phyloP scores from a whole-genome alignment of 2,113 vertebrate species.

The Varanus komodoensis region DNA sequence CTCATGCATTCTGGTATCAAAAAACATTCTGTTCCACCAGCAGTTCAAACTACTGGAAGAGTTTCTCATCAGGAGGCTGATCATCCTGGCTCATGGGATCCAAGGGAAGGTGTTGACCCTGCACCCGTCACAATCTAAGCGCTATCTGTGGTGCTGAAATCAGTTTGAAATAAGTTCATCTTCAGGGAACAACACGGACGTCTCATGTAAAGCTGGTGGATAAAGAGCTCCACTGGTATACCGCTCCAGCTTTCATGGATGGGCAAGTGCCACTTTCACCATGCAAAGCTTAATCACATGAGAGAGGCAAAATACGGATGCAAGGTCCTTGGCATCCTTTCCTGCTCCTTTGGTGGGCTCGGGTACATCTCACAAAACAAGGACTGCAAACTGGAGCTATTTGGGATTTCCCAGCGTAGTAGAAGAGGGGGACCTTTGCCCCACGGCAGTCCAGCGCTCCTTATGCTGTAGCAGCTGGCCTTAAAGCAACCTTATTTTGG shows the following conservation, averaged over 20 bases:
- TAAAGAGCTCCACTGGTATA: too few species aligned
- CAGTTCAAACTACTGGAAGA: neutral
- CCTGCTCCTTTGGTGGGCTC: neutral
- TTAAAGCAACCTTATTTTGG: neutral
- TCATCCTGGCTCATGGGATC: neutral
- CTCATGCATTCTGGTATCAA: neutral
- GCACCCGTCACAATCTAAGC: too few species aligned
- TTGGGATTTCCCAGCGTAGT: too few species aligned
- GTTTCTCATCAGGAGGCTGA: neutral
- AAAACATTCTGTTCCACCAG: neutral
- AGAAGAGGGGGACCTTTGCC: too few species aligned
- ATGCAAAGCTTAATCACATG: neutral
- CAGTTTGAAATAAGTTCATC: too few species aligned
- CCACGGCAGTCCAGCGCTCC: neutral
- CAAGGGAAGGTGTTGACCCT: too few species aligned
- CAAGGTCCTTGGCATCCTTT: too few species aligned
- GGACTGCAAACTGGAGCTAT: neutral
- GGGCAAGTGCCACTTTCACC: neutral
- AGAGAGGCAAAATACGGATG: neutral
- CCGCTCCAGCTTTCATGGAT: too few species aligned
- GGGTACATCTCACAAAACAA: neutral
- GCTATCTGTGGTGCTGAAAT: too few species aligned
- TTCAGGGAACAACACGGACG: too few species aligned
- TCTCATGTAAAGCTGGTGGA: too few species aligned
- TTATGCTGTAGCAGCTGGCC: neutral